Base-by-base conservation (phyloP, 2,113 vertebrate genomes). In the Chamaetylas fuelleborni region DNA sequence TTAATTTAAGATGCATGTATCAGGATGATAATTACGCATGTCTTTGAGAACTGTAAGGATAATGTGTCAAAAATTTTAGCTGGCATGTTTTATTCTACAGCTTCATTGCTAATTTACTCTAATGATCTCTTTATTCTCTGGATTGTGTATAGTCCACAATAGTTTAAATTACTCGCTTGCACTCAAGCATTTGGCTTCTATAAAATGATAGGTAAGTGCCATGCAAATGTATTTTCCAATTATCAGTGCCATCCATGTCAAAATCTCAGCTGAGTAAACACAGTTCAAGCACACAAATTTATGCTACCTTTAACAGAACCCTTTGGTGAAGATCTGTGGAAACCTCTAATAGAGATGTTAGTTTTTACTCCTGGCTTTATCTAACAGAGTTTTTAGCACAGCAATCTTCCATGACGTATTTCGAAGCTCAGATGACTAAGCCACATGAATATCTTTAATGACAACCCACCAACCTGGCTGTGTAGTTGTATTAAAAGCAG, bases 151-250 rank as follows among this genome's bases (percentile, higher is more conserved):
- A 81, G 45, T 23, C 45, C 90, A 96, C 20, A 57, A 64, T 60
- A 58, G 43, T 72, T 95, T 94, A 83, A 96, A 96, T 74, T 83
- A 90, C 86, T 96, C 88, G 92, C 80, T 92, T 94, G 67, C 58
- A 90, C 51, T 95, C 90, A 90, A 77, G 62, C 78, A 85, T 90
- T 95, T 84, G 88, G 90, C 62, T 73, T 86, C 67, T 60, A 62
- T 51, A 56, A 91, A 93, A 78, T 9, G 79, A 94, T 18, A 95
- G 76, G 64, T 86, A 81, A 91, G 54, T 47, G 34, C 60, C 71
- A 54, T 33, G 42, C 67, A 83, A 96, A 93, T 47, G 62, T 67
- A 22, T 47, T 66, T 90, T 70, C 36, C 71, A 91, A 67, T 34
- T 48, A 80, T 47, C 58, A 60, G 56, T 62, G 76, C 51, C 82